A percentile compares a stretch with the other conserved stretches of the same genome.
Conservation (phyloP, 2,113 vertebrate species). For the Bubalus kerabau region DNA sequence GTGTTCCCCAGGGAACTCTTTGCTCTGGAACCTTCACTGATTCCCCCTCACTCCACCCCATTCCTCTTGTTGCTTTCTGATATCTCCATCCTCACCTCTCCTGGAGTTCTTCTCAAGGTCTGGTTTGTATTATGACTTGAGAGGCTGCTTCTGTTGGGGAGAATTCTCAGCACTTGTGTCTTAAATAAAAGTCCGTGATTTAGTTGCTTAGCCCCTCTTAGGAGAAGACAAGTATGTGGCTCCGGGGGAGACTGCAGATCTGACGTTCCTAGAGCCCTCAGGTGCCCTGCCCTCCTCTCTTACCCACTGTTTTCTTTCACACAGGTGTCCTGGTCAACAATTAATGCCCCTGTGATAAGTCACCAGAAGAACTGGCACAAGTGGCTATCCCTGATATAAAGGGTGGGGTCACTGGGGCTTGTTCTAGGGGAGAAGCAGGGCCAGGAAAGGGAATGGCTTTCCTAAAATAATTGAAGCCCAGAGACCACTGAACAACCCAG, state of each 20-base stretch:
- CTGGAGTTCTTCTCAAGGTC: neutral
- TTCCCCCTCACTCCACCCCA: neutral
- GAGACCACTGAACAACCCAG: neutral
- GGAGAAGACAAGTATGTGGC: no score
- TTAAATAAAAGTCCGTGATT: neutral
- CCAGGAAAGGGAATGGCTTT: neutral
- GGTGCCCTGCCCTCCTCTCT: no score
- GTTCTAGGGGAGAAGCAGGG: neutral
- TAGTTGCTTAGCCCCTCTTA: no score
- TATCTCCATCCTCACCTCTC: neutral
- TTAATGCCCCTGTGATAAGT: no score
- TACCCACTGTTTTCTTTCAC: no score
- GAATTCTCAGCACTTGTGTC: neutral
- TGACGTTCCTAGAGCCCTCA: no score
- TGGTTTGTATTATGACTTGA: neutral
- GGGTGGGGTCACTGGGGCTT: neutral
- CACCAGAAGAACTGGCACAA: no score
- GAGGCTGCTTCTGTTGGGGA: neutral
- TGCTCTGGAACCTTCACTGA: neutral
- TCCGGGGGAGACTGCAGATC: no score
- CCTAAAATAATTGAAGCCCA: neutral
- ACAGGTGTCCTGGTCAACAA: no score
- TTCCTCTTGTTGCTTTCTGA: neutral
- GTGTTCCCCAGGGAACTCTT: neutral
- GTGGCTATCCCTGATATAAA: no score